A percentile compares a stretch with the other conserved stretches of the same genome.
Conservation (phyloP, 2,888 invertebrate genomes). For the Trachelus iudaicus region DNA sequence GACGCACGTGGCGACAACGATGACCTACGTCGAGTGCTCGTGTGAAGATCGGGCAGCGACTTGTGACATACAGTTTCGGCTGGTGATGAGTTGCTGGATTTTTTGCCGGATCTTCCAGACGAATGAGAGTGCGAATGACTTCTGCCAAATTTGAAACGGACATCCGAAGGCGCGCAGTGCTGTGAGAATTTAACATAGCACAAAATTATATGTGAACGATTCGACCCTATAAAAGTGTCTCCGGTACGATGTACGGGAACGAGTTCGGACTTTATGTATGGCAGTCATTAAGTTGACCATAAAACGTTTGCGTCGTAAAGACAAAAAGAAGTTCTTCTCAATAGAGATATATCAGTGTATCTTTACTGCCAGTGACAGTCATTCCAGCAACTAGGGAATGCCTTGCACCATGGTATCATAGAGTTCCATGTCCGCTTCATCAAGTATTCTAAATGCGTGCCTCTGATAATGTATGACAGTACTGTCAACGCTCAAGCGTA, state of each 20-base stretch:
- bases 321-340: no score
- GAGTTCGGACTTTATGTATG: no score
- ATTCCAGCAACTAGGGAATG: background rate
- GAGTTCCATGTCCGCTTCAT: slow-evolving; percentile 4
- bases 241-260: no score
- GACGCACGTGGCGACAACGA: slow-evolving; percentile 61
- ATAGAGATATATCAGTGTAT: no score
- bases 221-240: no score
- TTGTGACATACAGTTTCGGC: slow-evolving; percentile 73
- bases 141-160: slow-evolving; percentile 60
- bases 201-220: background rate
- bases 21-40: slow-evolving; percentile 62
- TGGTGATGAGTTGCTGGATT: slow-evolving; percentile 50
- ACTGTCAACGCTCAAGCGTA: slow-evolving; percentile 1
- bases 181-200: slow-evolving; percentile 24
- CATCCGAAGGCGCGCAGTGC: slow-evolving; percentile 49
- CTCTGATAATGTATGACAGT: slow-evolving; percentile 10
- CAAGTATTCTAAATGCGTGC: slow-evolving; percentile 14
- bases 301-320: no score
- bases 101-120: slow-evolving; percentile 48
- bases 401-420: background rate
- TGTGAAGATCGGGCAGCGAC: slow-evolving; percentile 83
- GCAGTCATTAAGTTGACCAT: no score
- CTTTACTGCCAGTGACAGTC: no score
- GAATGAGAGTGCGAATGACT: slow-evolving; percentile 62